Evolutionary conservation across 2,113 vertebrate species (phyloP), one percentile per base, ranked within the genome.

Genomic region (Calypte anna): DNA sequence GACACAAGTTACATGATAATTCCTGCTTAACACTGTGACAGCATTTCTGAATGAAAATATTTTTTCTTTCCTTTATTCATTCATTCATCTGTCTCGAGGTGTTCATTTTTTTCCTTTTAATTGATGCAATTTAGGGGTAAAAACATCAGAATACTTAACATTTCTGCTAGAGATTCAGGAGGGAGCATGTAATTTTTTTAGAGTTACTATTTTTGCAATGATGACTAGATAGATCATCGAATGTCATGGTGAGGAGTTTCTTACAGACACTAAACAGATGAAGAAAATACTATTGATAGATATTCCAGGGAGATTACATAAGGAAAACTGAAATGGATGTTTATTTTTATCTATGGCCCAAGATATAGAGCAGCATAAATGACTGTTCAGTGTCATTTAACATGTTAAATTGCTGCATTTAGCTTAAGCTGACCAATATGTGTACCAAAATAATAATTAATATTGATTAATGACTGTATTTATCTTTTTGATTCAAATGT

Each of bases 401-500:
- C 10, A 5, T 25, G 12, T 77, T 70, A 68, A 92, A 88, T 75
- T 59, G 4, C 20, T 87, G 3, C 30, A 83, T 87, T 91, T 89
- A 78, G 11, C 23, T 20, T 61, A 85, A 92, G 22, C 16, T 92
- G 67, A 89, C 50, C 79, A 87, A 58, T 95, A 76, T 27, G 43
- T 51, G 15, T 68, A 62, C 21, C 25, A 54, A 79, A 93, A 86
- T 75, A 61, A 82, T 92, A 91, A 96, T 96, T 93, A 91, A 3
- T 28, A 54, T 72, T 85, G 62, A 91, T 76, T 78, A 84, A 94
- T 86, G 36, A 72, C 19, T 53, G 8, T 72, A 55, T 78, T 91
- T 86, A 40, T 86, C 66, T 62, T 95, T 93, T 79, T 54, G 44
- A 92, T 30, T 23, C 20, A 73, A 86, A 79, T 77, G 8, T 75